These are phyloP conservation scores for Carabus problematicus DNA, from an alignment of 2,888 invertebrate species.

Conservation along the genomic window DNA sequence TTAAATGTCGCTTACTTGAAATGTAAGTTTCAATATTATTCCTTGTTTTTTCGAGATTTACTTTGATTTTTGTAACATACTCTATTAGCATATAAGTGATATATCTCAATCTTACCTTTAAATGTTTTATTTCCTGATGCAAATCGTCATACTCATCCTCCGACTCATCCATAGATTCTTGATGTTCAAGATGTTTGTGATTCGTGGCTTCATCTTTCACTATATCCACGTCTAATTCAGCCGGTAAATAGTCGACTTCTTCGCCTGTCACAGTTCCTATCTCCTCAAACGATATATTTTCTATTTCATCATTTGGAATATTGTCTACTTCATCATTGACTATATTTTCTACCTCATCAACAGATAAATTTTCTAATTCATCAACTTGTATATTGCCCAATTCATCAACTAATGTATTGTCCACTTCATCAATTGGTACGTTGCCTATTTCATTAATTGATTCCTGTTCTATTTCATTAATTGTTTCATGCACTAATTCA, in stretches of 20 bases:
- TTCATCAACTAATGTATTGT: neutral
- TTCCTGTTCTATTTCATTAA: neutral
- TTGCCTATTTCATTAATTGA: neutral
- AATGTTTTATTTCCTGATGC: slow-evolving; percentile 53
- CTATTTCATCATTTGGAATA: neutral
- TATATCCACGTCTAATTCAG: slow-evolving; percentile 45
- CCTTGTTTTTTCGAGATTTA: too few relatives aligned
- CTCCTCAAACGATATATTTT: too few relatives aligned
- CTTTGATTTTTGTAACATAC: too few relatives aligned
- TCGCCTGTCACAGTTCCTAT: too few relatives aligned
- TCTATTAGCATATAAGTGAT: too few relatives aligned
- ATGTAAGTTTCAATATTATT: too few relatives aligned
- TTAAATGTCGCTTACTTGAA: too few relatives aligned
- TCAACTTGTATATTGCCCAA: neutral
- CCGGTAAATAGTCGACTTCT: slow-evolving; percentile 25
- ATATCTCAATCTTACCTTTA: slow-evolving; percentile 54
- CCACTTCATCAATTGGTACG: neutral
- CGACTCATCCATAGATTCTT: slow-evolving; percentile 52
- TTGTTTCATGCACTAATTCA: neutral
- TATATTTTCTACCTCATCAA: too few relatives aligned
- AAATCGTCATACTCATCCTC: slow-evolving; percentile 57
- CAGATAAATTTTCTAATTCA: neutral
- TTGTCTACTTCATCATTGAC: slow-evolving; percentile 10
- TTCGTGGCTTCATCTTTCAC: slow-evolving; percentile 49
- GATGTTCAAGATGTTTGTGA: slow-evolving; percentile 35